These are phyloP conservation scores for Eurypyga helias DNA, from an alignment of 2,113 vertebrate species.

Conservation along the genomic window DNA sequence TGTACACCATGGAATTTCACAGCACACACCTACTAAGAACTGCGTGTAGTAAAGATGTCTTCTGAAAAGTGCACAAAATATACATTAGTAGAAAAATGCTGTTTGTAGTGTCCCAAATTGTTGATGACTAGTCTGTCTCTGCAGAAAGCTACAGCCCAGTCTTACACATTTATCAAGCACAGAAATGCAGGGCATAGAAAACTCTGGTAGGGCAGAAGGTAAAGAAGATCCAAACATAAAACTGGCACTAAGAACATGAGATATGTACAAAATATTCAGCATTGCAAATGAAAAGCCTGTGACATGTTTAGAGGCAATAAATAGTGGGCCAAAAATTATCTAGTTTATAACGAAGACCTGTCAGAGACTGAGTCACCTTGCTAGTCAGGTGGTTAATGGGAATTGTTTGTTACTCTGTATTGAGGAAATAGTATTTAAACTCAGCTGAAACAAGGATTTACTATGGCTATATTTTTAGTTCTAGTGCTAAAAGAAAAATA, in stretches of 20 bases:
- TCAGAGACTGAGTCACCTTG: neutral
- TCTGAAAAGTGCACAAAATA: neutral
- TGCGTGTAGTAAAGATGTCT: neutral
- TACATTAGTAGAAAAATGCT: neutral
- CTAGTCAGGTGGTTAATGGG: neutral
- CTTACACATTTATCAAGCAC: neutral
- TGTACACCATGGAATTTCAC: neutral
- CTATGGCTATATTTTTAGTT: neutral
- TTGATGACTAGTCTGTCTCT: neutral
- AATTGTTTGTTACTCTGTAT: neutral
- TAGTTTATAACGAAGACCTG: neutral
- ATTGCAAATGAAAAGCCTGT: neutral
- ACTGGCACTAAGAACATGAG: neutral
- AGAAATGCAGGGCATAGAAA: neutral
- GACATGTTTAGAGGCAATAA: neutral
- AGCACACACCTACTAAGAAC: neutral
- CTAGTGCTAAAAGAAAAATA: constrained; percentile 28
- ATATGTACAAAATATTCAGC: neutral
- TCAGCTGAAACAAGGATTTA: neutral
- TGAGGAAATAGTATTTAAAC: neutral
- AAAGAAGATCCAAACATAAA: neutral
- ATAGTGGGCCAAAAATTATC: neutral
- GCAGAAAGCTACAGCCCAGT: neutral
- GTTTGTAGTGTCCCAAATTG: neutral
- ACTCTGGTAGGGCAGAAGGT: neutral